These are phyloP conservation scores for Rhegmatorhina hoffmannsi DNA, from an alignment of 2,113 vertebrate genomes.

Conservation along the genomic window DNA sequence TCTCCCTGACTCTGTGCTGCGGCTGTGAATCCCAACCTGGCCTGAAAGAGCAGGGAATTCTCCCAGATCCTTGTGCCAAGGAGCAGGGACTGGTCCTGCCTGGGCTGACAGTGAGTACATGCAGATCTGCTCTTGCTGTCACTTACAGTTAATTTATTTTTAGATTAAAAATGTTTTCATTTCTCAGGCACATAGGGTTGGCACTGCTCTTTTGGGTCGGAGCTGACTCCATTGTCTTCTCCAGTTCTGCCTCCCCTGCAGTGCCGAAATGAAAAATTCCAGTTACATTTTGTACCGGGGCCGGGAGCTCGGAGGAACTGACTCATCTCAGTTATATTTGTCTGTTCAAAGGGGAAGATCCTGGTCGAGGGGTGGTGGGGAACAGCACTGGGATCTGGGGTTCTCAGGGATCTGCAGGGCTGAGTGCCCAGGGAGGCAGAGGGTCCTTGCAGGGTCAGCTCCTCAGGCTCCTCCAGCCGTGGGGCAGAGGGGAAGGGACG, in stretches of 20 bases:
- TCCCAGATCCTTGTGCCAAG: not conserved
- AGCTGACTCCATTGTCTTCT: slow-evolving; percentile 58
- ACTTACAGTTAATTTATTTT: slow-evolving; percentile 25
- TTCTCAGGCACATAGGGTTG: slow-evolving; percentile 6
- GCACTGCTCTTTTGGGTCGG: not conserved
- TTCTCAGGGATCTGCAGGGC: not conserved
- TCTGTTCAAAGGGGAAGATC: slow-evolving; percentile 8
- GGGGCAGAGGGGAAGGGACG: not conserved
- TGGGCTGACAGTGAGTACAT: not conserved
- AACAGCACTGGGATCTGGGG: not conserved
- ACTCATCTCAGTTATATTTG: slow-evolving; percentile 32
- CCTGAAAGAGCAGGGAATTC: not conserved
- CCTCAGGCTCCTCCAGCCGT: not conserved
- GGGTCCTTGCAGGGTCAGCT: not conserved
- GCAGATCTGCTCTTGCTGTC: not conserved
- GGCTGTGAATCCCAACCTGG: not conserved
- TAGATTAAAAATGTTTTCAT: slow-evolving; percentile 27
- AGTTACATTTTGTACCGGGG: slow-evolving; percentile 16
- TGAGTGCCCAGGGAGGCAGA: not conserved
- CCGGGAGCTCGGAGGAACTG: slow-evolving; percentile 46
- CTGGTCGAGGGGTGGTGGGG: not conserved
- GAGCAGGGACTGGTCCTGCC: not conserved
- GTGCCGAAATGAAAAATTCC: slow-evolving; percentile 32
- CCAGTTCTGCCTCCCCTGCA: slow-evolving; percentile 43
- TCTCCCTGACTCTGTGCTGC: not conserved